These are phyloP conservation scores for Montipora capricornis DNA, from an alignment of 64 coral and sea anemone genomes.

Conservation along the genomic window DNA sequence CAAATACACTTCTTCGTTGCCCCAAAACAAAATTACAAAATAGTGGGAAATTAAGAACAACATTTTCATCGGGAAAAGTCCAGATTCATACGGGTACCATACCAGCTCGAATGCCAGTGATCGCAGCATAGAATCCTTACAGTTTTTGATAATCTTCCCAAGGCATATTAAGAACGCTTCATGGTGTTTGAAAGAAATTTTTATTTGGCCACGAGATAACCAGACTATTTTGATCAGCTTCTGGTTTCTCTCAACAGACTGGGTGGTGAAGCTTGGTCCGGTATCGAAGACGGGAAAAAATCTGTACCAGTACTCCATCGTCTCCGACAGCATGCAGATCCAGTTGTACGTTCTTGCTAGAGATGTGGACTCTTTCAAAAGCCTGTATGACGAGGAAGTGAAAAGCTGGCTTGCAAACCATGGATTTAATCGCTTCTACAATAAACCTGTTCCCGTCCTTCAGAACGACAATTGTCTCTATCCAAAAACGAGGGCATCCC, in stretches of 20 bases:
- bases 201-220: no score
- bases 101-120: no score
- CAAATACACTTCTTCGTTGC: no score
- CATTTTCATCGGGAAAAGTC: no score
- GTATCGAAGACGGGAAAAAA: neutral
- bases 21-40: no score
- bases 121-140: no score
- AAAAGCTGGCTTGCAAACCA: conserved; percentile 25
- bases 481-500: neutral
- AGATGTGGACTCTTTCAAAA: conserved; percentile 37
- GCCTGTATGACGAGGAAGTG: conserved; percentile 54
- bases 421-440: conserved; percentile 45
- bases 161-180: no score
- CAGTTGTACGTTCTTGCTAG: conserved; percentile 63
- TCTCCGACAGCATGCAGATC: neutral
- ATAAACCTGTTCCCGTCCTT: conserved; percentile 46
- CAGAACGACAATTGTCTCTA: conserved; percentile 57
- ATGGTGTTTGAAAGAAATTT: no score
- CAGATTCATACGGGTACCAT: no score
- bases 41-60: no score
- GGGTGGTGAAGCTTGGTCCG: conserved; percentile 67
- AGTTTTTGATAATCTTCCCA: no score
- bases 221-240: neutral
- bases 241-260: conserved; percentile 40
- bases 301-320: conserved; percentile 64